Conservation (phyloP, 2,888 invertebrate species). For the Cerastis rubricosa region DNA sequence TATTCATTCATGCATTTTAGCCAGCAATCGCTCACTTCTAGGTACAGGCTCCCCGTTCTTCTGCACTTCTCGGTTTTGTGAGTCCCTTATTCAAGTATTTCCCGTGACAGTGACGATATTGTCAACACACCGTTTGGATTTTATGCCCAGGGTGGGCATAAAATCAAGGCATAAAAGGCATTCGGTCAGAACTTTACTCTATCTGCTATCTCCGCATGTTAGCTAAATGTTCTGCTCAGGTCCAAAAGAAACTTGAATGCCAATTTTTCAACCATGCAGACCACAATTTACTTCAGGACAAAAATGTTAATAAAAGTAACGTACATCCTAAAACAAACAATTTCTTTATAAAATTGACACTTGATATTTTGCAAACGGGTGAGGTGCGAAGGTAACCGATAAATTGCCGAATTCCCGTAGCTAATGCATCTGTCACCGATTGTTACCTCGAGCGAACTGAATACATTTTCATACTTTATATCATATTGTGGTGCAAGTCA, state of each 20-base stretch:
- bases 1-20: not conserved
- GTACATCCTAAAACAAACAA: slow-evolving; percentile 9
- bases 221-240: not conserved
- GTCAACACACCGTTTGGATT: not conserved
- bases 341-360: slow-evolving; percentile 33
- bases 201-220: not conserved
- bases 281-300: not conserved
- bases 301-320: not conserved
- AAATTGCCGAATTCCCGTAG: slow-evolving; percentile 69
- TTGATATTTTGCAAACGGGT: slow-evolving; percentile 62
- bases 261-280: not conserved
- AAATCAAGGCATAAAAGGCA: too few relatives aligned
- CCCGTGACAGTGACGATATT: not conserved
- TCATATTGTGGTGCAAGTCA: slow-evolving; percentile 62
- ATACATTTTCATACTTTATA: slow-evolving; percentile 80
- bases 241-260: not conserved
- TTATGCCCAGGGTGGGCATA: too few relatives aligned
- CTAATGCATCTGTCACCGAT: slow-evolving; percentile 83
- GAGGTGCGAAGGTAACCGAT: slow-evolving; percentile 67
- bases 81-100: not conserved
- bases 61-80: not conserved
- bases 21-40: not conserved
- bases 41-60: not conserved
- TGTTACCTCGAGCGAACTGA: slow-evolving; percentile 78
- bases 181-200: not conserved